Evolutionary conservation across 2,888 invertebrate species (phyloP).

Genomic region (Empis livida): DNA sequence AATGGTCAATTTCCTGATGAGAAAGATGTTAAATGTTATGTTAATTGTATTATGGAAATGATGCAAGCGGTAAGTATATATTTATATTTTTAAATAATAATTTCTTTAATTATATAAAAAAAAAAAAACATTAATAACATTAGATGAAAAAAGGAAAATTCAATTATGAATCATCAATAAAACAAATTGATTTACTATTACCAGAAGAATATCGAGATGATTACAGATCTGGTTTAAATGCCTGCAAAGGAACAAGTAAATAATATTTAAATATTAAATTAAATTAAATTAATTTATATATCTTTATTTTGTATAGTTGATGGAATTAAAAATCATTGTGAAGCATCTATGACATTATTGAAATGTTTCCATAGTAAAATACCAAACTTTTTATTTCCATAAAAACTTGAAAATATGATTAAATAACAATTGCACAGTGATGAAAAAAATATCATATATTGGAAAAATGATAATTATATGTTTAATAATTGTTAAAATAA

Average conservation of each 20-base stretch:
- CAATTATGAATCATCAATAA: constrained; percentile 25
- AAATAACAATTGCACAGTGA: no score
- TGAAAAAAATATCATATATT: no score
- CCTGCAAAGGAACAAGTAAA: constrained; percentile 19
- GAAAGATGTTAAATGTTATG: constrained; percentile 38
- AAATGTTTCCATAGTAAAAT: constrained; percentile 23
- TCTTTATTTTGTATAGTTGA: constrained; percentile 11
- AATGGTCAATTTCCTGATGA: constrained; percentile 25
- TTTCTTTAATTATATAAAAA: no score
- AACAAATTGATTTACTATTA: constrained; percentile 32
- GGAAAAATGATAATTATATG: no score
- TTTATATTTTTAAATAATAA: not conserved
- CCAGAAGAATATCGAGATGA: constrained; percentile 27
- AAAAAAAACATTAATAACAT: no score
- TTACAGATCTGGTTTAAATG: constrained; percentile 20
- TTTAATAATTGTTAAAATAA: no score
- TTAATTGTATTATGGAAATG: constrained; percentile 39
- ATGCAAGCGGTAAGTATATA: constrained; percentile 38
- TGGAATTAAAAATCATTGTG: constrained; percentile 31
- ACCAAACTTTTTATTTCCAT: constrained; percentile 26
- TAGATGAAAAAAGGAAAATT: constrained; percentile 35
- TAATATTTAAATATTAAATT: not conserved
- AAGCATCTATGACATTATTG: constrained; percentile 24
- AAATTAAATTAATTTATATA: not conserved
- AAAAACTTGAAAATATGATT: not conserved